These are phyloP conservation scores for Indicator maculatus DNA, from an alignment of 2,113 vertebrate species.

Conservation along the genomic window DNA sequence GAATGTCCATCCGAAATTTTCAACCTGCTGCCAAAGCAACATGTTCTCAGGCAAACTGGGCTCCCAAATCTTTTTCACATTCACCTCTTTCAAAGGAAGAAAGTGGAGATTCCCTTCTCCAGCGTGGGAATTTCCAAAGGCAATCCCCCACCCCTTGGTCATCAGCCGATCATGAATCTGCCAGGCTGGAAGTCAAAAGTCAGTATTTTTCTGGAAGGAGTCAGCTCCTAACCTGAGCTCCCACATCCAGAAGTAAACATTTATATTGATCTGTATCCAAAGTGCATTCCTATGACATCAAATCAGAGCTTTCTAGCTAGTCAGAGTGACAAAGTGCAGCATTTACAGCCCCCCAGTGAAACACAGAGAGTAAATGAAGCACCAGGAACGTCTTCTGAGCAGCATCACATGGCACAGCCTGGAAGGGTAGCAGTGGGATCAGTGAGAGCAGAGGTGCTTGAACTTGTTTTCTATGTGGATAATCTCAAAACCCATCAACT, in stretches of 20 bases:
- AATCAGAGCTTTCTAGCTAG: neutral
- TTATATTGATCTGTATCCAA: neutral
- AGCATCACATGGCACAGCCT: rapidly evolving
- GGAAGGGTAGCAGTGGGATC: neutral
- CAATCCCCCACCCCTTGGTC: neutral
- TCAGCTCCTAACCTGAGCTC: conserved; percentile 8
- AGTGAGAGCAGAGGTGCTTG: neutral
- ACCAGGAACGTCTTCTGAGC: rapidly evolving
- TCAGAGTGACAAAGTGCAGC: neutral
- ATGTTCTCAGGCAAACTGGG: too few species aligned
- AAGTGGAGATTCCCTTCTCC: conserved; percentile 5
- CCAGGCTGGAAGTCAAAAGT: neutral
- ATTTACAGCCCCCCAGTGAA: neutral
- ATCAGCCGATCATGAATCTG: rapidly evolving
- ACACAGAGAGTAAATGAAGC: rapidly evolving
- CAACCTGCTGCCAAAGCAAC: neutral
- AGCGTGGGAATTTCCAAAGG: conserved; percentile 12
- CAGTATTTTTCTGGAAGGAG: neutral
- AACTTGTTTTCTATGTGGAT: rapidly evolving
- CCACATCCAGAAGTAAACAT: conserved; percentile 1
- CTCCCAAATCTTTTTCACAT: neutral
- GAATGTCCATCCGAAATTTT: neutral
- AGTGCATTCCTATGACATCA: neutral
- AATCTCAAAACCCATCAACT: neutral
- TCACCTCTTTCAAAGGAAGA: neutral